Conservation (phyloP, 64 coral and sea anemone species). For the Montipora efflorescens region DNA sequence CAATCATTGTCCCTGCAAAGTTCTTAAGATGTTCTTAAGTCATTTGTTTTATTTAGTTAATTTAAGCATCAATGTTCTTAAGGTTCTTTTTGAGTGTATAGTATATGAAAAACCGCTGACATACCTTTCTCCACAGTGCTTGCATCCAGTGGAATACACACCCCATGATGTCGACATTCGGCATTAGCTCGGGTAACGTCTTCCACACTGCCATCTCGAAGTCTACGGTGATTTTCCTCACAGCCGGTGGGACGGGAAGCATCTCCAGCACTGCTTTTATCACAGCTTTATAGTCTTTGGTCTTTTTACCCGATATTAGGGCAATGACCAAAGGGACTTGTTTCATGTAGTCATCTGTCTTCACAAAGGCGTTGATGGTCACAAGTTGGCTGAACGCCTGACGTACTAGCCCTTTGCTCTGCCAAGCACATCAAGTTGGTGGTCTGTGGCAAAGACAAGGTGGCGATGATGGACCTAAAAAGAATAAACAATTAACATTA, state of each 20-base stretch:
- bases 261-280: too few relatives aligned
- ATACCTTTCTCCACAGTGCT: background rate
- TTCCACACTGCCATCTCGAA: too few relatives aligned
- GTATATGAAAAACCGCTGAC: too few relatives aligned
- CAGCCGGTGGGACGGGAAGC: too few relatives aligned
- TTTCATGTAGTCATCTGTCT: background rate
- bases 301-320: constrained; percentile 18
- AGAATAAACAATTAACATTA: background rate
- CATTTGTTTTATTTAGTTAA: too few relatives aligned
- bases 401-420: background rate
- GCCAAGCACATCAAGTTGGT: background rate
- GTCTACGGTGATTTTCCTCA: too few relatives aligned
- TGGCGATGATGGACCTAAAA: background rate
- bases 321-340: constrained; percentile 53
- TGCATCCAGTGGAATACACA: background rate
- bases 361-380: constrained; percentile 42
- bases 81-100: too few relatives aligned
- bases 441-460: background rate
- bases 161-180: too few relatives aligned
- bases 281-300: background rate
- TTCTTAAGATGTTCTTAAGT: too few relatives aligned
- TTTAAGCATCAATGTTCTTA: too few relatives aligned
- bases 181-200: background rate
- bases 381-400: background rate
- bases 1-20: too few relatives aligned